Base-by-base conservation (phyloP, 1,140 invertebrate genomes). In the Bradynema listronoti region DNA sequence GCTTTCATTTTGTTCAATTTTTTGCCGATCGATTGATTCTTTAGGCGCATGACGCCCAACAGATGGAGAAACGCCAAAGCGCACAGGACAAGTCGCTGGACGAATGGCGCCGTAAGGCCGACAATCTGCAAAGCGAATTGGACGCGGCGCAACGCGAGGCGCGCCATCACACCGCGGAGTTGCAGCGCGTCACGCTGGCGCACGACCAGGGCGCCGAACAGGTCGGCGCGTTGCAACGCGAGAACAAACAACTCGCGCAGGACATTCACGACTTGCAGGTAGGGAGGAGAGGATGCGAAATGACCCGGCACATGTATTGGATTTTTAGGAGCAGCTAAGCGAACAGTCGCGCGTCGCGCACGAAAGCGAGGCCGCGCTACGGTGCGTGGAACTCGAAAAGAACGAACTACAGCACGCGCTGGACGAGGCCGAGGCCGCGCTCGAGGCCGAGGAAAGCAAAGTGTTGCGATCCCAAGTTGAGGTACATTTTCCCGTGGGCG, bases 81-180 rank as follows among this genome's bases (percentile, higher is more conserved):
- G 89, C 88, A 70, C 97, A 98, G 83, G 95, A 99, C 85, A 97
- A 96, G 83, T 64, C 94, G 80, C 90, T 98, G 79, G 87, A 89
- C 65, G 94, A 99, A 87, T 99, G 94, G 94, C 96, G 97, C 82
- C 87, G 92, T 81, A 96, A 97, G 84, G 91, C 92, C 78, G 91
- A 95, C 75, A 92, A 97, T 80, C 85, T 98, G 62, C 89, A 91
- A 68, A 88, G 89, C 69, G 94, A 98, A 82, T 85, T 99, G 52
- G 94, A 98, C 80, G 90, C 90, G 72, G 91, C 90, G 78, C 93
- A 98, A 82, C 93, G 95, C 81, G 94, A 98, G 82, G 93, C 92
- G 85, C 88, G 94, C 79, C 93, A 93, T 84, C 96, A 95, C 84
- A 93, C 91, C 78, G 96, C 93, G 65, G 94, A 99, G 83, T 84